These are phyloP conservation scores for Pangasius sanitwongsei DNA, from an alignment of 2,797 vertebrate genomes.

Conservation along the genomic window DNA sequence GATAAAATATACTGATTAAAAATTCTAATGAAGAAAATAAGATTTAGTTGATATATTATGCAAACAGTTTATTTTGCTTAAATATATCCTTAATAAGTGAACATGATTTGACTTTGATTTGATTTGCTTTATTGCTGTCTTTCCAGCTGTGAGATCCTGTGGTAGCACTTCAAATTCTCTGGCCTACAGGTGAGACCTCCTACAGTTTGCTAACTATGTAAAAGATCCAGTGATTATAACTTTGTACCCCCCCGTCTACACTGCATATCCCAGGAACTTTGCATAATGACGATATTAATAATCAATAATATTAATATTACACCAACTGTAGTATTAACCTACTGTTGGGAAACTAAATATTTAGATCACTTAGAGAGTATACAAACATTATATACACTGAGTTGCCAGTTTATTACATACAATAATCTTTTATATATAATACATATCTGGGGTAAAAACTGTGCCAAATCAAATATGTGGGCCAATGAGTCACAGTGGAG, in stretches of 20 bases:
- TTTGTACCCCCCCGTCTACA: neutral
- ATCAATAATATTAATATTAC: neutral
- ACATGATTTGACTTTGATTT: neutral
- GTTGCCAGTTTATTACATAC: neutral
- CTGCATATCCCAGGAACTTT: neutral
- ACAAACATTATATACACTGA: neutral
- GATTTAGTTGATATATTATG: neutral
- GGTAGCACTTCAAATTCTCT: conserved; percentile 75
- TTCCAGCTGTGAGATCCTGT: conserved; percentile 80
- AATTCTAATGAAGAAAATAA: neutral
- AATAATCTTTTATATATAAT: neutral
- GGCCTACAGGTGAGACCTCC: conserved; percentile 82
- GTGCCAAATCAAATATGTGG: too few relatives aligned
- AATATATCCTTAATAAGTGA: neutral
- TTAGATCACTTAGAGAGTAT: neutral
- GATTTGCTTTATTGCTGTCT: conserved; percentile 23
- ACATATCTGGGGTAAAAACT: neutral
- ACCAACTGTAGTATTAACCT: neutral
- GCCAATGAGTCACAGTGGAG: too few relatives aligned
- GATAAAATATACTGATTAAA: conserved; percentile 2
- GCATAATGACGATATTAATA: neutral
- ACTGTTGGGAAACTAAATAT: neutral
- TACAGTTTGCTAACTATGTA: neutral
- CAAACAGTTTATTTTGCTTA: neutral
- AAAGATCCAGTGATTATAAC: neutral